Evolutionary conservation across 1,140 invertebrate species (phyloP), one percentile per base, ranked within the genome.

Genomic region (Lepidurus apus): DNA sequence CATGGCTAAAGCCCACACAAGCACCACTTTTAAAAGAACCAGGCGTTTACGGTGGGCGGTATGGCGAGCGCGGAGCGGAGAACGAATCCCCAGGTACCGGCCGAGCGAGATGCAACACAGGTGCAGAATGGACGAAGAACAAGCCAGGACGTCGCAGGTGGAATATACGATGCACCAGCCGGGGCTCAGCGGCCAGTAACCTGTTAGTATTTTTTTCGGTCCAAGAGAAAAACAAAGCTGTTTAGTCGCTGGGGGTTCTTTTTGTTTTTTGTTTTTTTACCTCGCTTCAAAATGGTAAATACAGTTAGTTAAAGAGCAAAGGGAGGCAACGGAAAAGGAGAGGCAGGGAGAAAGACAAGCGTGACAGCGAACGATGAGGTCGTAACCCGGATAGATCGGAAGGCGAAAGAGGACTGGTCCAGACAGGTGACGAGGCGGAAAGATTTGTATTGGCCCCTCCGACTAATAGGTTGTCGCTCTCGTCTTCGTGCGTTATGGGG

Each of bases 21-120:
- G 86, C 4, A 91, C 91, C 74, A 96, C 94, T 85, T 95, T 93
- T 81, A 94, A 88, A 42, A 91, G 89, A 9, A 95, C 92, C 79
- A 93, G 87, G 65, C 91, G 88, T 82, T 92, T 93, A 82, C 91
- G 91, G 24, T 76, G 84, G 81, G 65, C 79, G n/a, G 77, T 43
- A n/a, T 74, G 73, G 42, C 93, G 86, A 11, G 92, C 93, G 82
- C 91, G 92, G 80, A 98, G 85, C 1, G 96, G 96, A 85, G 95
- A 94, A 44, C 94, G 88, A 79, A 98, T 97, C 73, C 95, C 95
- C 79, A 97, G 85, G 85, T 96, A 98, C 82, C 96, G 90, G 80
- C 95, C 95, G 80, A 98, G 88, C 47, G 93, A 95, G 84, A 98
- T 98, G 86, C 95, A 96, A 84, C 95, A 96, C 95, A 98, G 97